Conservation (phyloP, 2,113 vertebrate species). For the Mus spicilegus region DNA sequence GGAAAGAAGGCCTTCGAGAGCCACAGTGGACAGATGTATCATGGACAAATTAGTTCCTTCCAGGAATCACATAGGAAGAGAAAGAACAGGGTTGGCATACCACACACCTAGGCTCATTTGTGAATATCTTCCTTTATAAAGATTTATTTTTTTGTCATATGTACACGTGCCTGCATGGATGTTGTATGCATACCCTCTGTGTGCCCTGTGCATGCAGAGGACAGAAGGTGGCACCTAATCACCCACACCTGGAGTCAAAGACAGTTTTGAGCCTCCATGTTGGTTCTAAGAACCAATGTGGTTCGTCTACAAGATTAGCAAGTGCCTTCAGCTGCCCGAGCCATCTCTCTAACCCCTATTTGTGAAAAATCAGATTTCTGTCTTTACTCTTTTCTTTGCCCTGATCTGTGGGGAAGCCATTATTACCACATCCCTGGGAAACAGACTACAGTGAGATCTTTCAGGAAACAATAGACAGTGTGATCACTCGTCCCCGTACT, state of each 20-base stretch:
- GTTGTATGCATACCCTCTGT: neutral
- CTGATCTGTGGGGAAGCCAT: neutral
- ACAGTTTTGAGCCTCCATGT: neutral
- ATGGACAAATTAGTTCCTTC: neutral
- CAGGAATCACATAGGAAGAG: neutral
- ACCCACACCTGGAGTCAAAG: neutral
- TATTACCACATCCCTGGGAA: neutral
- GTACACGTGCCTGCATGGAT: neutral
- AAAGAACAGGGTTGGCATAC: neutral
- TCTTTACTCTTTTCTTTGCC: neutral
- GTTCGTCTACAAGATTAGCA: neutral
- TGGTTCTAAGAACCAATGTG: neutral
- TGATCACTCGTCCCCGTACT: neutral
- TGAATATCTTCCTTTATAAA: neutral
- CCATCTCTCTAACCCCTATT: neutral
- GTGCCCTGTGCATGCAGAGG: neutral
- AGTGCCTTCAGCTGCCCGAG: neutral
- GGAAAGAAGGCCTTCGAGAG: neutral
- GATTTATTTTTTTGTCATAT: neutral
- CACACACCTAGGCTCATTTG: neutral
- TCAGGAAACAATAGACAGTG: neutral
- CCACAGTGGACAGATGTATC: neutral
- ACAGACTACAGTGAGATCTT: neutral
- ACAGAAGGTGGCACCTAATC: neutral
- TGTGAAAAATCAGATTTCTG: neutral